phyloP scores from a whole-genome alignment of 2,888 invertebrate species.

The Ecdyonurus torrentis region DNA sequence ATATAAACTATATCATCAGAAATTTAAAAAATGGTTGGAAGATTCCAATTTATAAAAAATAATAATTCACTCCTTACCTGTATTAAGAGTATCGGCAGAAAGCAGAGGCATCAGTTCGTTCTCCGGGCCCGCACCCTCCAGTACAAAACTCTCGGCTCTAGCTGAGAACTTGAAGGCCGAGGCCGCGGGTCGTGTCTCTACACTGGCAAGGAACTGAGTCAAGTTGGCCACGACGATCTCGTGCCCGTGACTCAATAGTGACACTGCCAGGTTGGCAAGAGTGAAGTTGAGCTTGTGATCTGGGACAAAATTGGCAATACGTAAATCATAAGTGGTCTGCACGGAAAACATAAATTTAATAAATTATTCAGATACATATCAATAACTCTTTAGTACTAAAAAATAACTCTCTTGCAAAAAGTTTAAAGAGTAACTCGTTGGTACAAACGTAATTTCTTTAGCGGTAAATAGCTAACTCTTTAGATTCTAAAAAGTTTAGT shows the following conservation, averaged over 20 bases:
- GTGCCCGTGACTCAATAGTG: constrained; percentile 41
- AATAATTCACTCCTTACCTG: constrained; percentile 20
- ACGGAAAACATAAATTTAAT: too few species aligned
- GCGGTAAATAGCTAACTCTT: too few species aligned
- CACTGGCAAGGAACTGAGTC: constrained; percentile 49
- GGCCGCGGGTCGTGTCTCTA: constrained; percentile 48
- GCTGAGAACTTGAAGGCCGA: constrained; percentile 50
- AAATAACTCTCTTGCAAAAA: too few species aligned
- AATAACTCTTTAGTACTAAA: too few species aligned
- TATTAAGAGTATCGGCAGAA: constrained; percentile 38
- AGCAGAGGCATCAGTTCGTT: constrained; percentile 54
- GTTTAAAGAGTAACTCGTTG: too few species aligned
- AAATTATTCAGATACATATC: too few species aligned
- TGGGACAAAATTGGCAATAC: too few species aligned
- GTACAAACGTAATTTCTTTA: too few species aligned
- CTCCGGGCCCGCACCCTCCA: constrained; percentile 56
- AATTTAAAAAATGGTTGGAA: neutral
- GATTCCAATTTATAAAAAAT: neutral
- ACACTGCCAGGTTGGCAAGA: constrained; percentile 51
- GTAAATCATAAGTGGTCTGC: too few species aligned
- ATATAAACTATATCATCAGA: neutral
- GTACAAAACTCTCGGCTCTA: constrained; percentile 53
- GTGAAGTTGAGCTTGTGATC: constrained; percentile 63
- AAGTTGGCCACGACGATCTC: constrained; percentile 55
- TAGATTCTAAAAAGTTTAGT: too few species aligned